Evolutionary conservation across 2,113 vertebrate species (phyloP), one percentile per base, ranked within the genome.

Genomic region (Rhagologus leucostigma): DNA sequence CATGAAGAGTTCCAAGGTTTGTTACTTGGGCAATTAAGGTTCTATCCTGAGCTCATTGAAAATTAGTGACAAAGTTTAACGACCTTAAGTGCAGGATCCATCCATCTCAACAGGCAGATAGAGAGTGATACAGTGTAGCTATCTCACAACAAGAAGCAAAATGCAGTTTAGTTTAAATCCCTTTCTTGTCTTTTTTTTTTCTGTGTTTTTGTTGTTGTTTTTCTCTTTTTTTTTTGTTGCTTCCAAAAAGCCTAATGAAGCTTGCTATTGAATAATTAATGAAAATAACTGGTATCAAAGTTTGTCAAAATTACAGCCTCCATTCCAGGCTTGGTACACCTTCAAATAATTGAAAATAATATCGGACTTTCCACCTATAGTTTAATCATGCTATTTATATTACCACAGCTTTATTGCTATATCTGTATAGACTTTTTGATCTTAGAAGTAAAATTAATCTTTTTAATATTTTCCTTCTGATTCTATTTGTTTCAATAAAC

Each of bases 361-460:
- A 47, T 39, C 33, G 44, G 65, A 37, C 14, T 71, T 79, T 37
- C 47, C 56, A 93, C 42, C 27, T 71, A 15, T 23, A 67, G 17
- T 78, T 96, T 90, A 91, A 89, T 87, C 84, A 52, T 44, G 21
- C 20, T 80, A 23, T 71, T 94, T 75, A 60, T 56, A 69, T 73
- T 76, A 56, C n/a, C 15, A 39, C 27, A 33, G 42, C 14, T 87
- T 81, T 78, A 52, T 50, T 84, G 32, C 69, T 90, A 33, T 65
- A 69, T 88, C 67, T 60, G 14, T 22, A 39, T n/a, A 80, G 37
- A 19, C 29, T 76, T 65, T 24, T 11, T 1, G 0, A 13, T 47
- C 37, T 83, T 68, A 67, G 53, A 88, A 75, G 30, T n/a, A 69
- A 73, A 92, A 80, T 80, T 30, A 68, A 68, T 88, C 71, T 92